Conservation (phyloP, 2,888 invertebrate genomes). For the Volucella inanis region DNA sequence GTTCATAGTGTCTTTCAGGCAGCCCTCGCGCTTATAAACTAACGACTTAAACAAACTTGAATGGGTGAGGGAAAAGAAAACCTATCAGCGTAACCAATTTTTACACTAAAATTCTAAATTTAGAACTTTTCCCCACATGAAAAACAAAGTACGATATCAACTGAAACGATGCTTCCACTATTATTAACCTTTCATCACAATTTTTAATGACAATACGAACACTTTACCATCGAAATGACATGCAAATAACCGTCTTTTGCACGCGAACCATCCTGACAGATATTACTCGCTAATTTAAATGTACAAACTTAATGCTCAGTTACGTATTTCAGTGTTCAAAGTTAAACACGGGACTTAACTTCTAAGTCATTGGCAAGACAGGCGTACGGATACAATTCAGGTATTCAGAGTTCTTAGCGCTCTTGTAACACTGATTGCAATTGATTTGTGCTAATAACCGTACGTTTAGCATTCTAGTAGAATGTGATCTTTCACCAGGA, state of each 20-base stretch:
- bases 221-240: slow-evolving; percentile 7
- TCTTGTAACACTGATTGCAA: slow-evolving; percentile 51
- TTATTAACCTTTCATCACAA: no score
- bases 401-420: slow-evolving; percentile 15
- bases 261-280: slow-evolving; percentile 20
- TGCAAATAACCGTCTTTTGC: slow-evolving; percentile 26
- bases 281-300: slow-evolving; percentile 32
- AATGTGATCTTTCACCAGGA: not conserved
- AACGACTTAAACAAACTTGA: no score
- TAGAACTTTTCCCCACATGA: no score
- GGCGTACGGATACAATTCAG: not conserved
- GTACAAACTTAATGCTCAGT: slow-evolving; percentile 32
- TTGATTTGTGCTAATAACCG: slow-evolving; percentile 62
- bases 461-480: slow-evolving; percentile 30
- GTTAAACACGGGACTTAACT: slow-evolving; percentile 20
- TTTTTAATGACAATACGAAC: no score
- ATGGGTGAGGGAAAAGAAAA: no score
- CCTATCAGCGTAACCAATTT: no score
- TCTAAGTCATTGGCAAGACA: not conserved
- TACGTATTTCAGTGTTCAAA: not conserved
- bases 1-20: no score
- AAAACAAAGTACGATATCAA: no score
- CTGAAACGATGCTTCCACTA: no score
- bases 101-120: no score
- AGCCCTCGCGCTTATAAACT: no score